phyloP scores from a whole-genome alignment of 2,113 vertebrate genomes.

The Meles meles region DNA sequence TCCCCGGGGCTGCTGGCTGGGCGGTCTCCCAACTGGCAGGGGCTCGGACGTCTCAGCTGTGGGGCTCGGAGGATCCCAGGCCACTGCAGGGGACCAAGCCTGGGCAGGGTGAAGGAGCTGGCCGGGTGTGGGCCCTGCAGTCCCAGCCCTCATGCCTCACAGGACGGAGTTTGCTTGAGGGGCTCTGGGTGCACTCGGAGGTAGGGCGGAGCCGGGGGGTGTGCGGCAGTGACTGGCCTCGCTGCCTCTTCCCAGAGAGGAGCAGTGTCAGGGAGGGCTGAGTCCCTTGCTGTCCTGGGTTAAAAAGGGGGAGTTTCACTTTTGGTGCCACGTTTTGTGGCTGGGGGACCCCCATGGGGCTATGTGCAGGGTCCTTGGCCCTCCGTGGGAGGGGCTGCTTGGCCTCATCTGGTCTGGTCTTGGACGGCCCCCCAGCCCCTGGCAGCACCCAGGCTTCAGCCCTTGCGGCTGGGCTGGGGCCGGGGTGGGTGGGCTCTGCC shows the following conservation, averaged over 20 bases:
- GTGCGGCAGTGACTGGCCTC: accelerated
- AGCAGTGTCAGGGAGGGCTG: not conserved
- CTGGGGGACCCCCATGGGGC: too few relatives aligned
- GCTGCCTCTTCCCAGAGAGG: not conserved
- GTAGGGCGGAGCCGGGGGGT: not conserved
- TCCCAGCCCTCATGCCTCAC: not conserved
- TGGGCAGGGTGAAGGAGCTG: accelerated
- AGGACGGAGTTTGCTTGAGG: not conserved
- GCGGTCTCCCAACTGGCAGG: not conserved
- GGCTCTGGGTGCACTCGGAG: not conserved
- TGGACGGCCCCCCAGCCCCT: accelerated
- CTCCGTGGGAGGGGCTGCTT: too few relatives aligned
- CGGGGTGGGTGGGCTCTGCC: not conserved
- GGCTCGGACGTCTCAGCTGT: not conserved
- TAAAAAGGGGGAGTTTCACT: not conserved
- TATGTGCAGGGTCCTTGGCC: not conserved
- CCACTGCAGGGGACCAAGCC: accelerated
- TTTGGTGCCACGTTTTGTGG: not conserved
- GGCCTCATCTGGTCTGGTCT: not conserved
- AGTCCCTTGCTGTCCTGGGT: accelerated
- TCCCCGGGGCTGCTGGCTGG: not conserved
- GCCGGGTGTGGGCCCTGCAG: accelerated
- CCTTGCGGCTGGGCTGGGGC: not conserved
- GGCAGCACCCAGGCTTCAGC: not conserved
- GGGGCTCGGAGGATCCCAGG: not conserved